A percentile compares a stretch with the other conserved stretches of the same genome.
These are phyloP conservation scores for Drosophila ohnishii DNA, from an alignment of 1,140 invertebrate species.

Conservation along the genomic window DNA sequence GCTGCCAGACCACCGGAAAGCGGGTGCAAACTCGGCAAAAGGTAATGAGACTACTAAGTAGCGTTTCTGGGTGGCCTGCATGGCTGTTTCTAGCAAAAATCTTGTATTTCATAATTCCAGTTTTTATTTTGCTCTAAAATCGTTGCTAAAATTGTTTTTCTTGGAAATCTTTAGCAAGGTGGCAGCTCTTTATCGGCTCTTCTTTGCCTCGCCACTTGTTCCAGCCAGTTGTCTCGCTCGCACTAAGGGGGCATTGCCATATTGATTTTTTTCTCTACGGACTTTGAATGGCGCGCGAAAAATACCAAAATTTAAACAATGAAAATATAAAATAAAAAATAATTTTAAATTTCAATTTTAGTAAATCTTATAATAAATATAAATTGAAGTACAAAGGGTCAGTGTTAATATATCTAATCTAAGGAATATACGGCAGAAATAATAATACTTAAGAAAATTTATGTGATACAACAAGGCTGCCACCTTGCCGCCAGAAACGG, in stretches of 20 bases:
- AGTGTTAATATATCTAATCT: too few species aligned
- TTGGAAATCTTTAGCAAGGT: background rate
- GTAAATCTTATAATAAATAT: too few species aligned
- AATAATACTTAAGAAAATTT: too few species aligned
- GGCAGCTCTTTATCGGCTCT: slow-evolving; percentile 42
- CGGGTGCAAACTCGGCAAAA: slow-evolving; percentile 4
- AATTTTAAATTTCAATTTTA: background rate
- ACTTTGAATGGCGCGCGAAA: slow-evolving; percentile 14
- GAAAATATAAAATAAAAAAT: too few species aligned
- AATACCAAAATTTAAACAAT: background rate
- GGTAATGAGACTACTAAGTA: background rate
- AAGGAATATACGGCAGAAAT: too few species aligned
- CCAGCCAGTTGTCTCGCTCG: slow-evolving; percentile 31
- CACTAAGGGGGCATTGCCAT: slow-evolving; percentile 14
- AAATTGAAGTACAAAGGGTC: too few species aligned
- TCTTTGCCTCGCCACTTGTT: slow-evolving; percentile 12
- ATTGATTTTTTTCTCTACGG: slow-evolving; percentile 31
- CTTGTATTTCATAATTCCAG: background rate
- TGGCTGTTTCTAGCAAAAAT: too few species aligned
- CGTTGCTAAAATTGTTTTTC: background rate
- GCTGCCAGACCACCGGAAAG: slow-evolving; percentile 45
- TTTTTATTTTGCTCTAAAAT: background rate
- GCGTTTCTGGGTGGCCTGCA: too few species aligned
- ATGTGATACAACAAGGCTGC: too few species aligned
- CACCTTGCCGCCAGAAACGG: too few species aligned